Conservation (phyloP, 2,888 invertebrate genomes). For the Pteria penguin region DNA sequence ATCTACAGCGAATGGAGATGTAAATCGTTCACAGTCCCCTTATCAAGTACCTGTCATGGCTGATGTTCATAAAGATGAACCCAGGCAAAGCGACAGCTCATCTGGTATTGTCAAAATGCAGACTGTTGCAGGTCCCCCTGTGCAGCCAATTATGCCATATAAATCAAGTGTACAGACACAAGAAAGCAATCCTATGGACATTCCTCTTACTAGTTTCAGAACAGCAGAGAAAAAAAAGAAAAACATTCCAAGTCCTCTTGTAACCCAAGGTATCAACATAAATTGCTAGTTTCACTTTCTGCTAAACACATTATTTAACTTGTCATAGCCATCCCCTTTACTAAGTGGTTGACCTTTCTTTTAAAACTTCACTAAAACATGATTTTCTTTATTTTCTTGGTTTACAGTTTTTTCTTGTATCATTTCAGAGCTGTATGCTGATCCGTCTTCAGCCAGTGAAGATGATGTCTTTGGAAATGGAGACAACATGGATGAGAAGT, state of each 20-base stretch:
- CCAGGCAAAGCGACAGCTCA: conserved; percentile 17
- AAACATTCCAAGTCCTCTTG: not conserved
- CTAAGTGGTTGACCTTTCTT: no score
- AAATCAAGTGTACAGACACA: not conserved
- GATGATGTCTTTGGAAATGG: not conserved
- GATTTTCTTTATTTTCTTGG: no score
- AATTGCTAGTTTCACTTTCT: no score
- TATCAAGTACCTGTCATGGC: conserved; percentile 22
- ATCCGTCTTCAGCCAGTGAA: not conserved
- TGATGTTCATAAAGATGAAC: conserved; percentile 3
- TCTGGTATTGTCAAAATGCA: conserved; percentile 28
- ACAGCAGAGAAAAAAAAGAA: not conserved
- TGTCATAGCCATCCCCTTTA: no score
- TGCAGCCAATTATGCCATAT: conserved; percentile 18
- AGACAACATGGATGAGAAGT: conserved; percentile 10
- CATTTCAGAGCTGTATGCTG: not conserved
- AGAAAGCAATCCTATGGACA: conserved; percentile 38
- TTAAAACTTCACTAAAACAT: no score
- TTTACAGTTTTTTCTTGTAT: no score
- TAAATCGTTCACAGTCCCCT: conserved; percentile 22
- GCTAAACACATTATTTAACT: no score
- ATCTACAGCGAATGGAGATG: not conserved
- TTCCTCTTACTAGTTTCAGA: conserved; percentile 44
- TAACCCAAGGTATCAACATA: not conserved
- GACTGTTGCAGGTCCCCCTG: conserved; percentile 22